A percentile compares a stretch with the other conserved stretches of the same genome.
phyloP scores from a whole-genome alignment of 2,113 vertebrate genomes.

The Petrocephalus microphthalmus region DNA sequence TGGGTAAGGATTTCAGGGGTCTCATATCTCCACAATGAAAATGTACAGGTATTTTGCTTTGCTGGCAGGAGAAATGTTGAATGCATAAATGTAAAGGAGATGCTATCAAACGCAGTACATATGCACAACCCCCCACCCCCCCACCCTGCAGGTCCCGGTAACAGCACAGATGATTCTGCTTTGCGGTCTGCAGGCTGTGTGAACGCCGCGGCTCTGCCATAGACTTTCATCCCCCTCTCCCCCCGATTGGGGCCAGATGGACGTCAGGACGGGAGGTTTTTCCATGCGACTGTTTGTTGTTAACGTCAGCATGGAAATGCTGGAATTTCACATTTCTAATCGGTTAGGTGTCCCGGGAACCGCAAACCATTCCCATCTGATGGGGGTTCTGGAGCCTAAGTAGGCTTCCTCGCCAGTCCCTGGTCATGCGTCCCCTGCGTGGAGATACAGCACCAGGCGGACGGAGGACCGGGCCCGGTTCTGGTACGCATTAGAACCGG shows the following conservation, averaged over 20 bases:
- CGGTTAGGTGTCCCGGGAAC: conserved; percentile 3
- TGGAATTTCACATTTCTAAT: conserved; percentile 1
- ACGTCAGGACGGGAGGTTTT: background rate
- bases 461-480: background rate
- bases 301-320: conserved; percentile 13
- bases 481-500: background rate
- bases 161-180: background rate
- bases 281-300: background rate
- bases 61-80: background rate
- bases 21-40: background rate
- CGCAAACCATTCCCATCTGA: conserved; percentile 1
- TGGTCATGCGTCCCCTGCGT: background rate
- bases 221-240: background rate
- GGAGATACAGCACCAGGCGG: background rate
- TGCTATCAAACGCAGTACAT: background rate
- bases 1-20: background rate
- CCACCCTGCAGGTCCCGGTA: background rate
- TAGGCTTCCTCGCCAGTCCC: background rate
- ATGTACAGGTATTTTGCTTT: background rate
- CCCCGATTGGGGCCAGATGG: conserved; percentile 7
- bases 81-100: background rate
- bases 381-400: background rate
- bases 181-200: background rate
- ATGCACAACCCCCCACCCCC: background rate
- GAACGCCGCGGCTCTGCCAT: background rate